Percentiles rank a stretch among this genome's conserved stretches.
phyloP scores from a whole-genome alignment of 53 echinoderm and acorn worm species.

The Echinarachnius parma region DNA sequence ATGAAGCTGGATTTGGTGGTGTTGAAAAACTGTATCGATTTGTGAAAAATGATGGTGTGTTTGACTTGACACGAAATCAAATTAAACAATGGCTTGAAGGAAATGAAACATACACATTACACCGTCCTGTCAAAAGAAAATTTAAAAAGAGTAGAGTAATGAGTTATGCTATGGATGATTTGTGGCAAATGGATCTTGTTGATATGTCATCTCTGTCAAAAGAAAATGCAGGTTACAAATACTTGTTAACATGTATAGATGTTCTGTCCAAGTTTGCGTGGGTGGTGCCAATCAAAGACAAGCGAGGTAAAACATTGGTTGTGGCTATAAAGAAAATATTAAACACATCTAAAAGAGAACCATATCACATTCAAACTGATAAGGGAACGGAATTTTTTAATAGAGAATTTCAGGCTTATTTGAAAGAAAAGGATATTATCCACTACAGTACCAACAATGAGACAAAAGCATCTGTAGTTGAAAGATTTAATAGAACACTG shows the following conservation, averaged over 20 bases:
- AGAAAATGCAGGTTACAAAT: too few species aligned
- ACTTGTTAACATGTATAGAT: too few species aligned
- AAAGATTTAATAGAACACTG: constrained; percentile 60
- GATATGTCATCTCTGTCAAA: constrained; percentile 36
- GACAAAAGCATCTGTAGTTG: constrained; percentile 64
- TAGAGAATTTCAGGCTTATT: constrained; percentile 32
- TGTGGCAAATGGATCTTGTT: constrained; percentile 54
- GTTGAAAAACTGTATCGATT: constrained; percentile 47
- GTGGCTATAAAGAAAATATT: background rate
- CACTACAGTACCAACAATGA: constrained; percentile 62
- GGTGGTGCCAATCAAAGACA: too few species aligned
- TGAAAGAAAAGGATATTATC: constrained; percentile 49
- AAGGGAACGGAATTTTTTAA: constrained; percentile 65
- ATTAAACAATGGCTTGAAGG: constrained; percentile 43
- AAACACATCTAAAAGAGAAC: background rate
- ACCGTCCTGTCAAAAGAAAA: constrained; percentile 38
- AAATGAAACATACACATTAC: constrained; percentile 55
- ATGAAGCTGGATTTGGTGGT: too few species aligned
- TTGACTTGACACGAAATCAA: constrained; percentile 23
- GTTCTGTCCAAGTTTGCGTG: too few species aligned
- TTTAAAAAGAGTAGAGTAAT: constrained; percentile 51
- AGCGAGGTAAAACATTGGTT: background rate
- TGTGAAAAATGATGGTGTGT: constrained; percentile 47
- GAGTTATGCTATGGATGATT: constrained; percentile 43
- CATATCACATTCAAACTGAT: too few species aligned